Conservation (phyloP, 2,888 invertebrate species). For the Pristionchus japonicus region DNA sequence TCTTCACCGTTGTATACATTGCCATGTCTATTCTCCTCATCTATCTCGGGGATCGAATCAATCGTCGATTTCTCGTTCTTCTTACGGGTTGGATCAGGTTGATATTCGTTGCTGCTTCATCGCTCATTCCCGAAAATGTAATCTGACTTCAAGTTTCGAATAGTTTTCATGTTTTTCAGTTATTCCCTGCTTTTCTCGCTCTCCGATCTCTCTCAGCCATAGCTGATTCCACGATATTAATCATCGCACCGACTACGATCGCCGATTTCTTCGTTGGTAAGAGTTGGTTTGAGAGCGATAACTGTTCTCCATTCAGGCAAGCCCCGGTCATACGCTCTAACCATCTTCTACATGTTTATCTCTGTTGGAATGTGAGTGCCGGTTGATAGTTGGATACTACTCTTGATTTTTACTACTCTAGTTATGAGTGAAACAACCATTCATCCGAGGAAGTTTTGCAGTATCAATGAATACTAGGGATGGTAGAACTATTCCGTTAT, state of each 20-base stretch:
- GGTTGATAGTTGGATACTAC: too few species aligned
- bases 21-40: background rate
- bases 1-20: background rate
- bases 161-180: background rate
- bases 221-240: constrained; percentile 20
- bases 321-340: background rate
- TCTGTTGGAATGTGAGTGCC: constrained; percentile 34
- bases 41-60: constrained; percentile 16
- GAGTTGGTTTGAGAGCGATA: background rate
- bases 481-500: too few species aligned
- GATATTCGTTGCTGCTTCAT: background rate
- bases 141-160: too few species aligned
- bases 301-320: background rate
- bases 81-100: constrained; percentile 25
- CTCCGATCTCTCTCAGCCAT: constrained; percentile 31
- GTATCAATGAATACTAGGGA: too few species aligned
- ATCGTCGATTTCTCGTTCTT: background rate
- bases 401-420: too few species aligned
- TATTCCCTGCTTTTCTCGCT: background rate
- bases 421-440: too few species aligned
- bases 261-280: constrained; percentile 15
- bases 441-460: too few species aligned
- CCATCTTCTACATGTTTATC: constrained; percentile 35
- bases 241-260: constrained; percentile 15
- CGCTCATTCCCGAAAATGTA: background rate